phyloP scores from a whole-genome alignment of 2,113 vertebrate genomes.

The Ibidorhyncha struthersii region DNA sequence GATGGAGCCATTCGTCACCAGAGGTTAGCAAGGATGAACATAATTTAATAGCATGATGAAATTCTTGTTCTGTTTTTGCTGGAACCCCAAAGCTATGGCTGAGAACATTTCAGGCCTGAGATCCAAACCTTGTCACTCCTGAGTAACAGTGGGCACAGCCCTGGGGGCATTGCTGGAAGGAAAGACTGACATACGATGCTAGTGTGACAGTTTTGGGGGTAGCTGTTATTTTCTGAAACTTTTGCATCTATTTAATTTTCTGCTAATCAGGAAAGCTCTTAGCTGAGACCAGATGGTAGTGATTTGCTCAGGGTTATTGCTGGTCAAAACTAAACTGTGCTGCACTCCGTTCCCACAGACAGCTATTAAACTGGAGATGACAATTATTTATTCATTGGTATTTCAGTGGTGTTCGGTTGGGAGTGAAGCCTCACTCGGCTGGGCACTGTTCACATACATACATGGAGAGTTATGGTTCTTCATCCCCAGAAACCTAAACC shows the following conservation, averaged over 20 bases:
- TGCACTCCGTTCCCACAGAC: not conserved
- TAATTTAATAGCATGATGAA: not conserved
- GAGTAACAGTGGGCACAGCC: not conserved
- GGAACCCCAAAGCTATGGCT: not conserved
- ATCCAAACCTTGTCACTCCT: not conserved
- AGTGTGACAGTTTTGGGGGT: not conserved
- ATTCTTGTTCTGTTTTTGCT: constrained; percentile 24
- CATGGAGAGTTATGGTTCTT: not conserved
- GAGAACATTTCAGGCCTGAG: not conserved
- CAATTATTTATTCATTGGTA: not conserved
- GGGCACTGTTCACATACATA: not conserved
- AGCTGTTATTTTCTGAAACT: constrained; percentile 1
- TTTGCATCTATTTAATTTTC: constrained; percentile 12
- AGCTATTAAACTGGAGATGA: not conserved
- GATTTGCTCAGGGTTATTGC: constrained; percentile 37
- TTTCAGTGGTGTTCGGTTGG: not conserved
- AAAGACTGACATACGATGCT: not conserved
- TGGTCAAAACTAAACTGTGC: not conserved
- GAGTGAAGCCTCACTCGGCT: not conserved
- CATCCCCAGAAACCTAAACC: not conserved
- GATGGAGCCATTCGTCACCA: not conserved
- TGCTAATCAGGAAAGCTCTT: not conserved
- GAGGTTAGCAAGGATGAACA: constrained; percentile 3
- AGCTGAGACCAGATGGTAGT: constrained; percentile 35
- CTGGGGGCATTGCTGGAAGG: not conserved